Percentiles rank a stretch among this genome's conserved stretches.
Conservation (phyloP, 2,113 vertebrate genomes). For the Hydropotes inermis region DNA sequence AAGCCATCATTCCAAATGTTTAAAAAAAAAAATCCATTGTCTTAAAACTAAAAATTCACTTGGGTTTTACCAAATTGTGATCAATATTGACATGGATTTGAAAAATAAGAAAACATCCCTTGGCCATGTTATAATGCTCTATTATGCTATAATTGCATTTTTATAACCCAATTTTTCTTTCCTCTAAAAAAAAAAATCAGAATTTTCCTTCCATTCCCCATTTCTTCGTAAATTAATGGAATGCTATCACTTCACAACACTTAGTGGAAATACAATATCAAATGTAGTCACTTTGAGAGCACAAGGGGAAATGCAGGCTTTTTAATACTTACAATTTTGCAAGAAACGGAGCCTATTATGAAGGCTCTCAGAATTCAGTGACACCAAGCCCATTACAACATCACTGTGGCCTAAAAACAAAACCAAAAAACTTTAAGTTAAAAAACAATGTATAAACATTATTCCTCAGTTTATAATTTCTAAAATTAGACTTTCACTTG, state of each 20-base stretch:
- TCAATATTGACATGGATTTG: neutral
- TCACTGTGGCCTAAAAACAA: conserved; percentile 90
- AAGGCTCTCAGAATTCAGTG: conserved; percentile 84
- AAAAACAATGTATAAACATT: neutral
- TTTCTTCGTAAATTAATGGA: neutral
- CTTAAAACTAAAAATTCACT: conserved; percentile 8
- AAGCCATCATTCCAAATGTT: neutral
- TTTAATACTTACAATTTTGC: conserved; percentile 88
- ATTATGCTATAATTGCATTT: neutral
- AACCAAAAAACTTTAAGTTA: neutral
- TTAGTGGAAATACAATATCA: neutral
- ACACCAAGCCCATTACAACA: conserved; percentile 94
- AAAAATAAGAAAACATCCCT: neutral
- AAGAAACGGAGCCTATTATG: conserved; percentile 89
- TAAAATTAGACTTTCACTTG: neutral
- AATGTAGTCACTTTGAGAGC: neutral
- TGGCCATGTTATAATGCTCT: neutral
- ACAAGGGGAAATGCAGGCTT: neutral
- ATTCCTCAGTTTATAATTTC: conserved; percentile 10
- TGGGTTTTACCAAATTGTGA: neutral
- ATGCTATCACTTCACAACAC: neutral
- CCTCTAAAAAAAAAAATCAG: neutral
- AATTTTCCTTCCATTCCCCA: neutral
- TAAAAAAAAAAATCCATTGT: neutral
- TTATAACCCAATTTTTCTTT: neutral